Evolutionary conservation across 2,797 vertebrate genomes (phyloP), one percentile per base, ranked within the genome.

Genomic region (Podarcis siculus): DNA sequence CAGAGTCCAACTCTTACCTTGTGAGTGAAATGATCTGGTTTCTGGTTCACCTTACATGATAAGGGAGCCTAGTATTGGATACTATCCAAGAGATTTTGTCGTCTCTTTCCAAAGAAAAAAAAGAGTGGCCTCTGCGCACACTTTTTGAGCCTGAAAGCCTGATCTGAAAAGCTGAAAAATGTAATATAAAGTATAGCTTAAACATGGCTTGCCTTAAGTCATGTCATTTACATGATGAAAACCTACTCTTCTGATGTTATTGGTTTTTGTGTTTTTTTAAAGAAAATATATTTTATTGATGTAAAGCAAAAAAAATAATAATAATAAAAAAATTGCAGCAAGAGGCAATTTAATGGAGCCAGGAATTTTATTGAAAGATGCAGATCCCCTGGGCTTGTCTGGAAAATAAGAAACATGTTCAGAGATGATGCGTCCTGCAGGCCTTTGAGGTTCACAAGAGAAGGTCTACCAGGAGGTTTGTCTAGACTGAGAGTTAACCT

Each of bases 401-500:
- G 95, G 93, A 94, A 96, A 96, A 96, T 93, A 77, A 95, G 92
- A 96, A 95, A 89, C 87, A 86, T 66, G 76, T 86, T 92, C 85
- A 21, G 30, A 90, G 90, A 92, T 78, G 90, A 94, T 90, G 67
- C 81, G 73, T 92, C 90, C 87, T 23, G 0, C 85, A 0, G 77
- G 90, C 90, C 61, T 92, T 86, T 91, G 85, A 92, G 83, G 91
- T 90, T 82, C 73, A 13, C 55, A 58, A 90, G 77, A 8, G 67
- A 64, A 90, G 83, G 83, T 89, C 89, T 91, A 86, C 61, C 73
- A 82, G 94, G 86, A 85, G 7, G n/a, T 88, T 61, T 0, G 73
- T 96, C 95, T 96, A 95, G 87, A 95, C 67, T 61, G 92, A 95
- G 90, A 94, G 92, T 95, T 94, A 92, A 90, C 89, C 90, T 92